Percentiles rank a stretch among this genome's conserved stretches.
phyloP scores from a whole-genome alignment of 2,888 invertebrate species.

The Chirona hameri region DNA sequence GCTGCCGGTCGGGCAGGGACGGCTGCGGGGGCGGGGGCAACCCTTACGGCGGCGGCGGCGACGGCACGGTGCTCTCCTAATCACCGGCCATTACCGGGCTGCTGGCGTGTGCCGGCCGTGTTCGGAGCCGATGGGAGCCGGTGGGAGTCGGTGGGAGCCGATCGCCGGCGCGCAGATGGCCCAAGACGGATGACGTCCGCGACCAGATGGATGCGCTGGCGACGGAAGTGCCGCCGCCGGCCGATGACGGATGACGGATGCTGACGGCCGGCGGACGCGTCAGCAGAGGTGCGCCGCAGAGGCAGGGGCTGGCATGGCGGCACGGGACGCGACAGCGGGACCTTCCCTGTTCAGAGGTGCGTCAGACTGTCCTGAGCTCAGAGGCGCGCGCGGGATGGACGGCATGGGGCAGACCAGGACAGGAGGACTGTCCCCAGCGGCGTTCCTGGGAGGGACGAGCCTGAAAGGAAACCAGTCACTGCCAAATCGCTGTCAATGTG shows the following conservation, averaged over 20 bases:
- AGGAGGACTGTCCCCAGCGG: too few species aligned
- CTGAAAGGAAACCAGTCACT: too few species aligned
- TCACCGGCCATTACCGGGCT: neutral
- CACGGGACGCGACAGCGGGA: too few species aligned
- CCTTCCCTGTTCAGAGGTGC: too few species aligned
- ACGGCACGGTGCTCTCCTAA: neutral
- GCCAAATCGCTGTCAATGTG: too few species aligned
- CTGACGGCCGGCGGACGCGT: neutral
- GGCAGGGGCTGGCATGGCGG: too few species aligned
- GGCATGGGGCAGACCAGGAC: too few species aligned
- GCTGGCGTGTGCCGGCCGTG: neutral
- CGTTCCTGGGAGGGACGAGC: too few species aligned
- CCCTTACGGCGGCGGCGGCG: slow-evolving; percentile 2
- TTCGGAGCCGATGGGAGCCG: neutral
- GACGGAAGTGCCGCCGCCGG: neutral
- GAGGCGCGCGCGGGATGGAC: too few species aligned
- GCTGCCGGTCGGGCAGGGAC: neutral
- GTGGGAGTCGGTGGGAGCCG: neutral
- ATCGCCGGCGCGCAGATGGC: neutral
- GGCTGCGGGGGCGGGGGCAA: neutral
- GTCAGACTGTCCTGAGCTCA: too few species aligned
- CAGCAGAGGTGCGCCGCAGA: too few species aligned
- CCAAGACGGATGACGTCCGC: slow-evolving; percentile 7
- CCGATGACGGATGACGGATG: neutral
- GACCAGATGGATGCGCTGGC: neutral